Conservation (phyloP, 64 coral and sea anemone species). For the Exaiptasia diaphana region DNA sequence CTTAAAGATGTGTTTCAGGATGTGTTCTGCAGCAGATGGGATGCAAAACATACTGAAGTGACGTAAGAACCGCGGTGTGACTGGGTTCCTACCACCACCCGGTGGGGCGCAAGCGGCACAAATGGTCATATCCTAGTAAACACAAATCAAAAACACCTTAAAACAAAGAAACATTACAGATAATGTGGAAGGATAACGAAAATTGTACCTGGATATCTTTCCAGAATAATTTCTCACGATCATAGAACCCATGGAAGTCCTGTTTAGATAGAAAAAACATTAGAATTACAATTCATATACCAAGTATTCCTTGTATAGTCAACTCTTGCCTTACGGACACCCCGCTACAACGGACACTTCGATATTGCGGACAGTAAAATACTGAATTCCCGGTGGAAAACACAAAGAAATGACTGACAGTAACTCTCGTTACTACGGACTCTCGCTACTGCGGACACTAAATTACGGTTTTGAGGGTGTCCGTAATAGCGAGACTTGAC, state of each 20-base stretch:
- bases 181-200: background rate
- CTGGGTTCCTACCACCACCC: slow-evolving; percentile 92
- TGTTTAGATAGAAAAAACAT: background rate
- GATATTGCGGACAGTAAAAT: no score
- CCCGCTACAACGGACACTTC: no score
- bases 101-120: slow-evolving; percentile 97
- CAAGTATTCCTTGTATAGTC: no score
- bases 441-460: no score
- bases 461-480: no score
- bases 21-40: slow-evolving; percentile 93
- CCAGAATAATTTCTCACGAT: slow-evolving; percentile 98
- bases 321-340: no score
- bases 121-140: slow-evolving; percentile 88
- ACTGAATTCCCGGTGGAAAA: no score
- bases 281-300: background rate
- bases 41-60: slow-evolving; percentile 99
- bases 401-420: no score
- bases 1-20: slow-evolving; percentile 98
- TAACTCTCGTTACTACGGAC: no score
- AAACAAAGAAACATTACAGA: background rate
- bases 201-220: slow-evolving; percentile 89
- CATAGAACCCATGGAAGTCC: slow-evolving; percentile 94
- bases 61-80: slow-evolving; percentile 92
- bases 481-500: no score
- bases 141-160: background rate